phyloP scores from a whole-genome alignment of 2,113 vertebrate species.

The Pterocles burchelli region DNA sequence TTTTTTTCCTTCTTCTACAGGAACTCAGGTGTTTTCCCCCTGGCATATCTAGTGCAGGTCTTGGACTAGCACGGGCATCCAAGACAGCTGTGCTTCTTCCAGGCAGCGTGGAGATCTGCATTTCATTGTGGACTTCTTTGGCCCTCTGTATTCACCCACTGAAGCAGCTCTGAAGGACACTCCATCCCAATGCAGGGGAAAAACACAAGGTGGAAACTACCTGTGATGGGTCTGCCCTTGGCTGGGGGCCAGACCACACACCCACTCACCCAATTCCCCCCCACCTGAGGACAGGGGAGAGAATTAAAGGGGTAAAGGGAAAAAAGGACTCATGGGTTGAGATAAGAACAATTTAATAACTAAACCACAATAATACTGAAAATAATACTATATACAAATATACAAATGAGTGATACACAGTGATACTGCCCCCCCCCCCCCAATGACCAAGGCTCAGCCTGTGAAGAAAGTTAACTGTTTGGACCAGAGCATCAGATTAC shows the following conservation, averaged over 20 bases:
- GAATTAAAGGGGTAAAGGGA: no score
- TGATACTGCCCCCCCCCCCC: no score
- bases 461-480: background rate
- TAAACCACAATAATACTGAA: no score
- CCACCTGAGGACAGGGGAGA: no score
- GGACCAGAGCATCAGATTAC: background rate
- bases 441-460: no score
- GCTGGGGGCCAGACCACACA: no score
- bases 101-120: background rate
- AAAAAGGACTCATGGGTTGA: no score
- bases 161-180: background rate
- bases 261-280: no score
- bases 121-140: background rate
- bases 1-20: background rate
- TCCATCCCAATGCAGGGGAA: background rate
- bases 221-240: no score
- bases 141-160: background rate
- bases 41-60: background rate
- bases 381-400: no score
- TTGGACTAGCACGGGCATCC: background rate
- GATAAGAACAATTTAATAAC: no score
- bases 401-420: no score
- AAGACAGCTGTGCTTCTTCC: background rate
- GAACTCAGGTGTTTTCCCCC: background rate
- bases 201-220: background rate